Conservation (phyloP, 2,797 vertebrate genomes). For the Eupleurogrammus muticus region DNA sequence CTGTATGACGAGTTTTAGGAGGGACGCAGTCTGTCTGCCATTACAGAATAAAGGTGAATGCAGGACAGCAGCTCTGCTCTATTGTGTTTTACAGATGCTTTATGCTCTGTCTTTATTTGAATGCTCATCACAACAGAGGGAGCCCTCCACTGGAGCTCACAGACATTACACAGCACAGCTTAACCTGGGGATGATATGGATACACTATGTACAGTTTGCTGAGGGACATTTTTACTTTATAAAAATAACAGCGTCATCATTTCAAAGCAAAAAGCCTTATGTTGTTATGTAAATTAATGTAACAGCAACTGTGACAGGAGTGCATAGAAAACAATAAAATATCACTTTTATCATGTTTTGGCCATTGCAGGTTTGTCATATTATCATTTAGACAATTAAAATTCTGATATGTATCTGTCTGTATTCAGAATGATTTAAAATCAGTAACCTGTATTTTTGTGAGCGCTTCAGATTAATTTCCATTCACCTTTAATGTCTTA, state of each 20-base stretch:
- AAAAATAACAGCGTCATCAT: too few species aligned
- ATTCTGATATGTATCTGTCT: not conserved
- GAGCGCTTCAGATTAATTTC: too few species aligned
- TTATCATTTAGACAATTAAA: not conserved
- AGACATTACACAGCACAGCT: conserved; percentile 38
- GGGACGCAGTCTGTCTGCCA: conserved; percentile 3
- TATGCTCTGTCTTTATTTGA: conserved; percentile 30
- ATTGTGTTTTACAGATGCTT: conserved; percentile 37
- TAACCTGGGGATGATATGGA: not conserved
- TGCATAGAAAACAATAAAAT: too few species aligned
- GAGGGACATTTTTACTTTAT: too few species aligned
- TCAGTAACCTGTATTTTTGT: too few species aligned
- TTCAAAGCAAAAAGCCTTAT: too few species aligned
- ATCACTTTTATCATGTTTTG: too few species aligned
- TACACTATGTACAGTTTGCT: not conserved
- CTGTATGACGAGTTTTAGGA: conserved; percentile 1
- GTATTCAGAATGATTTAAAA: too few species aligned
- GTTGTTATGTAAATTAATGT: too few species aligned
- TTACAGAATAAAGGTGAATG: not conserved
- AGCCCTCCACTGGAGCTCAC: conserved; percentile 68
- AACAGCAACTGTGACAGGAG: too few species aligned
- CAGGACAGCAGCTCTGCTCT: conserved; percentile 20
- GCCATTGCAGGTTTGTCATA: not conserved
- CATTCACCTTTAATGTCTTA: too few species aligned
- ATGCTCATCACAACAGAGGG: conserved; percentile 49